Evolutionary conservation across 2,888 invertebrate species (phyloP).

Genomic region (Periphyllus acericola): DNA sequence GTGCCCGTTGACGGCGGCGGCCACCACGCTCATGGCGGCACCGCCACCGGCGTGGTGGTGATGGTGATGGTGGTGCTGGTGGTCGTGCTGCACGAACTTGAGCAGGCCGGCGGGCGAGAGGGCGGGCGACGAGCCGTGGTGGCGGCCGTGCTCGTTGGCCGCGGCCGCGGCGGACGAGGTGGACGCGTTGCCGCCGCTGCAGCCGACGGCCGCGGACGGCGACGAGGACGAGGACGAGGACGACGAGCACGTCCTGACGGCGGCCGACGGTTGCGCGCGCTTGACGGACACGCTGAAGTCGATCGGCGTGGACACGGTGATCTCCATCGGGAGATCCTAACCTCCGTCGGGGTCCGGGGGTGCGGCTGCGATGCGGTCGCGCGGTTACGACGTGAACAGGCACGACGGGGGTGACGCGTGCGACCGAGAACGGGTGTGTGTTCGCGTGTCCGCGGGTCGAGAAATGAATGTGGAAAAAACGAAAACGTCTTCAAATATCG

Average conservation of each 20-base stretch:
- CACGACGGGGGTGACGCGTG: neutral
- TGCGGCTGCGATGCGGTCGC: neutral
- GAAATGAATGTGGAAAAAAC: too few species aligned
- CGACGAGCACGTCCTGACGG: slow-evolving; percentile 60
- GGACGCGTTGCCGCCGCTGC: slow-evolving; percentile 24
- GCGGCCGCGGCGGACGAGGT: neutral
- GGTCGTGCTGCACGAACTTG: slow-evolving; percentile 23
- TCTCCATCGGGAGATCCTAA: slow-evolving; percentile 33
- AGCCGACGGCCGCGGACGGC: slow-evolving; percentile 24
- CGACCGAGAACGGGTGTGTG: too few species aligned
- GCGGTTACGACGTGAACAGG: neutral
- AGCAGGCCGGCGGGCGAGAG: slow-evolving; percentile 8
- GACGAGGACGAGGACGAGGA: slow-evolving; percentile 50
- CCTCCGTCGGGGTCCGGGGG: neutral
- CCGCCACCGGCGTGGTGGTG: neutral
- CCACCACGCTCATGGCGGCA: neutral
- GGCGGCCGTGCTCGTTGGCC: slow-evolving; percentile 31
- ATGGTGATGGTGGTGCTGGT: slow-evolving; percentile 27
- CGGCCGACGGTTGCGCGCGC: slow-evolving; percentile 47
- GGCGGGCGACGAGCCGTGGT: neutral
- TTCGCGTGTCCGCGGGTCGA: too few species aligned
- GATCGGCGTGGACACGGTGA: slow-evolving; percentile 59
- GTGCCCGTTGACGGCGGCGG: slow-evolving; percentile 43
- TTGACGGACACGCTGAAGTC: slow-evolving; percentile 63
- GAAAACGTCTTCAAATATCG: too few species aligned